A percentile compares a stretch with the other conserved stretches of the same genome.
phyloP scores from a whole-genome alignment of 2,113 vertebrate species.

The Parotia lawesii region DNA sequence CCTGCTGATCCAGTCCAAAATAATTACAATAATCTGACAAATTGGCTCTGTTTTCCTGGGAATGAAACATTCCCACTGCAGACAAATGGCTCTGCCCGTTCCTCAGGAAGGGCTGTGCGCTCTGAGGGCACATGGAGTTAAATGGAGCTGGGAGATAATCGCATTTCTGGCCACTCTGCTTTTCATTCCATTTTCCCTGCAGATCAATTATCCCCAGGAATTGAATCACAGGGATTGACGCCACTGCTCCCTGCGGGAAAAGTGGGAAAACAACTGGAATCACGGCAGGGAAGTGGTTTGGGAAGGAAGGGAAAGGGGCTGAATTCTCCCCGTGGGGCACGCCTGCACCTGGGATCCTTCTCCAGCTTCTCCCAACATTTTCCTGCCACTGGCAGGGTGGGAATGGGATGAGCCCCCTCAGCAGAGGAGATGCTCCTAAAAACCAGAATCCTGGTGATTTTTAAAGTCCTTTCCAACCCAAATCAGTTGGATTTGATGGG shows the following conservation, averaged over 20 bases:
- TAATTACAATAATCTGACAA: not conserved
- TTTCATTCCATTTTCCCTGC: constrained; percentile 15
- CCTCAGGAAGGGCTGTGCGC: not conserved
- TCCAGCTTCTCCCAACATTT: not conserved
- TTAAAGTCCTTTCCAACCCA: not conserved
- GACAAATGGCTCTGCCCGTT: not conserved
- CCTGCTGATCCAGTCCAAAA: not conserved
- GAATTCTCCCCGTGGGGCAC: not conserved
- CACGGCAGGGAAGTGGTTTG: not conserved
- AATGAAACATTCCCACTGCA: not conserved
- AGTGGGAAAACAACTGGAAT: not conserved
- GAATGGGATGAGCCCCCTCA: not conserved
- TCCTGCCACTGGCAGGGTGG: not conserved
- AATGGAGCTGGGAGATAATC: constrained; percentile 33
- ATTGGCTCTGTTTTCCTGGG: not conserved
- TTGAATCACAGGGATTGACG: not conserved
- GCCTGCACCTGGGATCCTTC: fast-evolving
- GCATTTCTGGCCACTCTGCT: constrained; percentile 25
- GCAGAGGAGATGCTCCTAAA: not conserved
- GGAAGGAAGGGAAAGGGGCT: not conserved
- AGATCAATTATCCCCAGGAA: not conserved
- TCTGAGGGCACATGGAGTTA: not conserved
- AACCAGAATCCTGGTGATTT: not conserved
- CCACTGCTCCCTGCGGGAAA: not conserved
- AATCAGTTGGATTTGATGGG: not conserved